Evolutionary conservation across 2,797 vertebrate genomes (phyloP).

Genomic region (Eptatretus atami): DNA sequence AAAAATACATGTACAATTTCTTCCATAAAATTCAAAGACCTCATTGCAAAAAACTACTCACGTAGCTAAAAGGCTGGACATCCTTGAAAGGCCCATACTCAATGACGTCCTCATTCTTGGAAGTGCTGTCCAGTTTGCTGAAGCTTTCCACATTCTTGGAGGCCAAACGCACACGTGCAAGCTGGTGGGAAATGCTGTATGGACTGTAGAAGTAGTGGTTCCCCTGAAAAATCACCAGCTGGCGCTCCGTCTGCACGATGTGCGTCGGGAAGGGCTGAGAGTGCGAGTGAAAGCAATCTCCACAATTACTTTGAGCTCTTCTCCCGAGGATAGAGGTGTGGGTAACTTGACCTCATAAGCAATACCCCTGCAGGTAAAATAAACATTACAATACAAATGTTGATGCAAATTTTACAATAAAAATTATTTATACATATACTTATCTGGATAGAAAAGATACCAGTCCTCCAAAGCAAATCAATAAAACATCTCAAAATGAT

Average conservation of each 20-base stretch:
- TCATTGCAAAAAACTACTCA: constrained; percentile 12
- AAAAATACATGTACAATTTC: too few species aligned
- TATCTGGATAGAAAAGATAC: too few species aligned
- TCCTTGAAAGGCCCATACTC: constrained; percentile 80
- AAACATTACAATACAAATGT: too few species aligned
- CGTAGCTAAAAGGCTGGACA: constrained; percentile 46
- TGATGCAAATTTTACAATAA: too few species aligned
- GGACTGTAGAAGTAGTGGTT: constrained; percentile 88
- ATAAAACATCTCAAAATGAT: too few species aligned
- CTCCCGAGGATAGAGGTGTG: constrained; percentile 29
- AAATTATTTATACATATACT: too few species aligned
- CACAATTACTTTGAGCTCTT: constrained; percentile 38
- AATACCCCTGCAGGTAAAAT: constrained; percentile 22
- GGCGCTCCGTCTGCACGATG: constrained; percentile 71
- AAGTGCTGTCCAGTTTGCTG: constrained; percentile 66
- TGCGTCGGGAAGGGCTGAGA: constrained; percentile 55
- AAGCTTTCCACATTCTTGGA: constrained; percentile 70
- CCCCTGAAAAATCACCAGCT: constrained; percentile 79
- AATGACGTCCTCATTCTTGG: constrained; percentile 43
- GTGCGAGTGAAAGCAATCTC: constrained; percentile 60
- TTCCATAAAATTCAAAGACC: too few species aligned
- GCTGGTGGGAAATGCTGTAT: constrained; percentile 50
- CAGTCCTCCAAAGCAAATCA: too few species aligned
- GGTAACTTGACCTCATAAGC: constrained; percentile 50
- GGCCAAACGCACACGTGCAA: constrained; percentile 45